Evolutionary conservation across 1,140 invertebrate genomes (phyloP).

Genomic region (Sinella curviseta): DNA sequence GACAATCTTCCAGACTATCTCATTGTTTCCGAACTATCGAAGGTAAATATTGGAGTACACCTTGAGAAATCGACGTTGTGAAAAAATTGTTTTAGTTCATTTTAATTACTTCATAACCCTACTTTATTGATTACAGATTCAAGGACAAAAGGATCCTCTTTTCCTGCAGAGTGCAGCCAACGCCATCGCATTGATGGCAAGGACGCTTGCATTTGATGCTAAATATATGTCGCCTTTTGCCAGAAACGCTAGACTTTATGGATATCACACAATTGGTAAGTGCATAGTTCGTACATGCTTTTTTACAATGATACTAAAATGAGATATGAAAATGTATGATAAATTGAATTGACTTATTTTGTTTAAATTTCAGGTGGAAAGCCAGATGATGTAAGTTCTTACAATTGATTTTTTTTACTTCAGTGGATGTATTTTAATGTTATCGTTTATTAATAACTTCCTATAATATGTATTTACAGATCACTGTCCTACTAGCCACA

Average conservation of each 20-base stretch:
- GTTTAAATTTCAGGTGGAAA: conserved; percentile 78
- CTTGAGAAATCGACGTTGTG: background rate
- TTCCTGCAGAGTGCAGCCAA: conserved; percentile 87
- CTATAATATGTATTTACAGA: conserved; percentile 53
- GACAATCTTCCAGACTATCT: conserved; percentile 93
- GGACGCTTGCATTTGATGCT: conserved; percentile 87
- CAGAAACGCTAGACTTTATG: conserved; percentile 84
- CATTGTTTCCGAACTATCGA: conserved; percentile 76
- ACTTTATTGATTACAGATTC: conserved; percentile 51
- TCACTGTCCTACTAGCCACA: conserved; percentile 90
- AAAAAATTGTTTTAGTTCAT: background rate
- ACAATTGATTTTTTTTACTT: too few species aligned
- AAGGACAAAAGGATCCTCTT: conserved; percentile 70
- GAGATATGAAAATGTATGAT: conserved; percentile 17
- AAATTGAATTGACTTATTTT: conserved; percentile 14
- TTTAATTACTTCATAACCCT: background rate
- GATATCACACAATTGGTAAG: conserved; percentile 86
- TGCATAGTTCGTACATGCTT: conserved; percentile 33
- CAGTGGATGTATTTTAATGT: too few species aligned
- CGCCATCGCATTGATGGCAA: conserved; percentile 89
- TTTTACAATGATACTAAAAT: conserved; percentile 3
- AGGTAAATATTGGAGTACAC: conserved; percentile 56
- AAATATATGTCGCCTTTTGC: conserved; percentile 95
- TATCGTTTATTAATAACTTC: background rate
- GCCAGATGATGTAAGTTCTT: conserved; percentile 73